Evolutionary conservation across 2,888 invertebrate genomes (phyloP).

Genomic region (Biston stratarius): DNA sequence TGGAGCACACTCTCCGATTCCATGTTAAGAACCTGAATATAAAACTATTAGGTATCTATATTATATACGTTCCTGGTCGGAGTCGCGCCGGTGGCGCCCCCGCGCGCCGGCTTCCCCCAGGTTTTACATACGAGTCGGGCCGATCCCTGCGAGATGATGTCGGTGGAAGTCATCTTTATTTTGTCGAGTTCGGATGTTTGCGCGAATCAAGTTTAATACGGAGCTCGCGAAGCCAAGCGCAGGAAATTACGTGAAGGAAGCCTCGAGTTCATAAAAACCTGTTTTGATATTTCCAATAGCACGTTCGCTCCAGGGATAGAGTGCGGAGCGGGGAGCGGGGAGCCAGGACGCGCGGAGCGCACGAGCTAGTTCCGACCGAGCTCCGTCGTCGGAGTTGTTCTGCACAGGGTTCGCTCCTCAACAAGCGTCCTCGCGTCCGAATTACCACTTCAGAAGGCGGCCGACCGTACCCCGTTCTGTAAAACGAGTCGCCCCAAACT

Average conservation of each 20-base stretch:
- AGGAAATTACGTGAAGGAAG: background rate
- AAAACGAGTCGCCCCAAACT: conserved; percentile 3
- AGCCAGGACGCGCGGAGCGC: background rate
- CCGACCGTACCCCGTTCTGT: conserved; percentile 14
- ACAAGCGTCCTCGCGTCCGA: conserved; percentile 22
- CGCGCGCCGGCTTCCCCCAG: conserved; percentile 7
- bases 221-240: background rate
- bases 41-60: no score
- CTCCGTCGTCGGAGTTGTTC: conserved; percentile 16
- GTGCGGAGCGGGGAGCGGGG: no score
- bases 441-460: conserved; percentile 28
- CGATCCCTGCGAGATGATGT: conserved; percentile 17
- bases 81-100: conserved; percentile 2
- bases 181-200: conserved; percentile 21
- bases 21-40: no score
- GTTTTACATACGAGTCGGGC: conserved; percentile 16
- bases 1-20: no score
- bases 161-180: conserved; percentile 23
- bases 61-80: conserved; percentile 8
- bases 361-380: conserved; percentile 11
- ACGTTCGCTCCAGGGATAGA: no score
- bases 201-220: conserved; percentile 8
- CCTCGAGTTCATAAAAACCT: conserved; percentile 2
- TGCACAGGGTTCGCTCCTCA: conserved; percentile 21
- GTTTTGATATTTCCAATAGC: background rate